Evolutionary conservation across 2,888 invertebrate genomes (phyloP).

Genomic region (Caenorhabditis sp.): DNA sequence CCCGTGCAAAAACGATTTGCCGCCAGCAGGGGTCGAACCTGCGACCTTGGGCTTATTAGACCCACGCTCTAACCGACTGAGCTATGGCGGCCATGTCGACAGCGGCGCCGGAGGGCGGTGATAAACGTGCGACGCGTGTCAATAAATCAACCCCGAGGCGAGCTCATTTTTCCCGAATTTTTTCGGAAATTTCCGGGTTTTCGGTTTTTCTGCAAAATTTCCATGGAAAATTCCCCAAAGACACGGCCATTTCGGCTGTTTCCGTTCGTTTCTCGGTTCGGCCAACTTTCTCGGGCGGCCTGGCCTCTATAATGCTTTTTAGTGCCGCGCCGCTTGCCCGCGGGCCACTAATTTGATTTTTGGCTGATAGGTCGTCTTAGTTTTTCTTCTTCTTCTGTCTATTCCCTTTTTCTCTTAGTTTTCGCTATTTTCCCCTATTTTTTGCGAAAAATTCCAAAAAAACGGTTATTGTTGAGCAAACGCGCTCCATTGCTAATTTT

Average conservation of each 20-base stretch:
- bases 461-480: too few species aligned
- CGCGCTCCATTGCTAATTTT: slow-evolving; percentile 2
- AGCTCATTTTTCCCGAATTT: neutral
- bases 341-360: slow-evolving; percentile 16
- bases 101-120: neutral
- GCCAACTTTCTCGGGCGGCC: too few species aligned
- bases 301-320: neutral
- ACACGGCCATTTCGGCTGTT: neutral
- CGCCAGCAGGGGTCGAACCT: slow-evolving; percentile 83
- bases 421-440: too few species aligned
- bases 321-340: neutral
- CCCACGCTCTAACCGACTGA: slow-evolving; percentile 83
- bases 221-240: neutral
- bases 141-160: too few species aligned
- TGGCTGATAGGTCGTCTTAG: slow-evolving; percentile 1
- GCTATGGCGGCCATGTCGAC: slow-evolving; percentile 77
- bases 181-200: neutral
- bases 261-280: neutral
- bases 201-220: too few species aligned
- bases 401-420: neutral
- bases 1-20: slow-evolving; percentile 74
- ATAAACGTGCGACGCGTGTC: neutral
- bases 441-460: too few species aligned
- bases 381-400: neutral
- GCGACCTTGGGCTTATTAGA: slow-evolving; percentile 83